Percentiles rank a stretch among this genome's conserved stretches.
Conservation (phyloP, 2,888 invertebrate genomes). For the Ptilodon capucinus region DNA sequence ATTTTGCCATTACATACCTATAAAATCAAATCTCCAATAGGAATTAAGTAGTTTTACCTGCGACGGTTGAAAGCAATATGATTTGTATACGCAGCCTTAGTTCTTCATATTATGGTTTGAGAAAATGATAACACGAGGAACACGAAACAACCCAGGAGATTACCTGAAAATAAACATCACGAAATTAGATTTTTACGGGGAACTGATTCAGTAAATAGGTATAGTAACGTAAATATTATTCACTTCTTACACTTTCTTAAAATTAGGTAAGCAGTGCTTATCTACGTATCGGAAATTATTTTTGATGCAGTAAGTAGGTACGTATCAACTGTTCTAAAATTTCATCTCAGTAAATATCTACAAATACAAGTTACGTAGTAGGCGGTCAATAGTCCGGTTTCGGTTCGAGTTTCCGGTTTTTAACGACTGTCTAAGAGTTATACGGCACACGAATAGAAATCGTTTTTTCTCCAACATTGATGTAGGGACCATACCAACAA, state of each 20-base stretch:
- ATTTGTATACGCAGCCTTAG: slow-evolving; percentile 4
- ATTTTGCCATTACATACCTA: no score
- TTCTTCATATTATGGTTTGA: slow-evolving; percentile 23
- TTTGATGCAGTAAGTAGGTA: neutral
- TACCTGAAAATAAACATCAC: slow-evolving; percentile 20
- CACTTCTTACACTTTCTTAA: neutral
- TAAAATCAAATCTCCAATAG: no score
- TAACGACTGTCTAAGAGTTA: slow-evolving; percentile 3
- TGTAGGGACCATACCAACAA: slow-evolving; percentile 1
- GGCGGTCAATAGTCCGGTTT: slow-evolving; percentile 6
- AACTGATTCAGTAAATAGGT: no score
- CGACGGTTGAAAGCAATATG: slow-evolving; percentile 7
- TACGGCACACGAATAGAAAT: slow-evolving; percentile 3
- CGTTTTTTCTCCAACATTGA: slow-evolving; percentile 4
- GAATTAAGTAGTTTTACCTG: slow-evolving; percentile 13
- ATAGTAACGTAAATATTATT: no score
- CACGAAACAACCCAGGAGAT: slow-evolving; percentile 25
- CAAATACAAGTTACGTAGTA: slow-evolving; percentile 3
- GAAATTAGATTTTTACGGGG: neutral
- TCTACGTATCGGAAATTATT: neutral
- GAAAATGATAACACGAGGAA: slow-evolving; percentile 27
- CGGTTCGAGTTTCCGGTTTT: slow-evolving; percentile 9
- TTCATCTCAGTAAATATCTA: slow-evolving; percentile 1
- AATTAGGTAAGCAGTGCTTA: no score
- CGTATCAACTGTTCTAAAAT: slow-evolving; percentile 9